A percentile compares a stretch with the other conserved stretches of the same genome.
Evolutionary conservation across 1,140 invertebrate species (phyloP).

Genomic region (Ips nitidus): DNA sequence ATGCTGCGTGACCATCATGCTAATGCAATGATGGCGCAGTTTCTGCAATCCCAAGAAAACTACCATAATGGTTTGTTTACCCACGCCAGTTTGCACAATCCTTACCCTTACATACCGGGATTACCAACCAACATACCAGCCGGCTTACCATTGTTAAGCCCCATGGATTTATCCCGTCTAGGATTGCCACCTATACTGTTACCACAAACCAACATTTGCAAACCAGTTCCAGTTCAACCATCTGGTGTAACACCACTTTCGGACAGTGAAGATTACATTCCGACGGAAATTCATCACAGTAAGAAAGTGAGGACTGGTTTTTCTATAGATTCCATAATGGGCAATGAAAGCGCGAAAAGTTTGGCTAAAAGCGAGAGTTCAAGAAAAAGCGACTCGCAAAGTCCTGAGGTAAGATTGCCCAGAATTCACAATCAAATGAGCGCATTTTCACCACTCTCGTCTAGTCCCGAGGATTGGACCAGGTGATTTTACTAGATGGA

Average conservation of each 20-base stretch:
- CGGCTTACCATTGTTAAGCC: slow-evolving; percentile 47
- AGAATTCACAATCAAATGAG: slow-evolving; percentile 47
- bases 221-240: slow-evolving; percentile 57
- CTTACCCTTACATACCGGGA: slow-evolving; percentile 47
- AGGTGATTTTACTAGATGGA: slow-evolving; percentile 44
- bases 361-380: slow-evolving; percentile 33
- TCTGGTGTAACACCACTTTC: slow-evolving; percentile 45
- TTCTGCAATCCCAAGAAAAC: slow-evolving; percentile 47
- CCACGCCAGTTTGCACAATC: slow-evolving; percentile 51
- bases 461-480: slow-evolving; percentile 47
- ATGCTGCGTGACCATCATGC: slow-evolving; percentile 55
- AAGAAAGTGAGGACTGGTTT: slow-evolving; percentile 50
- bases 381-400: slow-evolving; percentile 38
- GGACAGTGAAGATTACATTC: slow-evolving; percentile 45
- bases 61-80: slow-evolving; percentile 53
- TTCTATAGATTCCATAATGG: slow-evolving; percentile 51
- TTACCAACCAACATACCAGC: slow-evolving; percentile 40
- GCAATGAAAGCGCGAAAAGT: slow-evolving; percentile 37
- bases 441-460: slow-evolving; percentile 48
- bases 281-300: slow-evolving; percentile 40
- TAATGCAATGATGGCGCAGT: slow-evolving; percentile 49
- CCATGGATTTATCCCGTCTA: slow-evolving; percentile 49
- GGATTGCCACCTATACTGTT: slow-evolving; percentile 46
- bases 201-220: slow-evolving; percentile 54
- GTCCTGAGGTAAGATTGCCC: slow-evolving; percentile 37